Base-by-base conservation (phyloP, 1,140 invertebrate genomes). In the Drosophila rhopaloa region DNA sequence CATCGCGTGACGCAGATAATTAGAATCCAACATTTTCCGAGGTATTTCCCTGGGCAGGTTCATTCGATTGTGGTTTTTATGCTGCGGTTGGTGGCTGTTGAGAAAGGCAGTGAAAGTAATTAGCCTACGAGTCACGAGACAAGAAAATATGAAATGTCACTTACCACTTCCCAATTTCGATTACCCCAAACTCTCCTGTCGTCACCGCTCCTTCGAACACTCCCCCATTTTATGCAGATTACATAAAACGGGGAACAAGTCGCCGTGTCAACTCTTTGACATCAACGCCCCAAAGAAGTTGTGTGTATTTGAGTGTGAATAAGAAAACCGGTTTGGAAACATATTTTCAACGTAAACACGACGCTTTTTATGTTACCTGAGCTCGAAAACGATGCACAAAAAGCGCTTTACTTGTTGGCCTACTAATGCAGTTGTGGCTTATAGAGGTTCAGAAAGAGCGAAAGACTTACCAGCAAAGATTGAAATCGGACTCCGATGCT, bases 61-160 rank as follows among this genome's bases (percentile, higher is more conserved):
- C 27, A 41, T 50, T 43, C 38, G 71, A 50, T 68, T 62, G 75
- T 40, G 61, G 41, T 55, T 53, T 66, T 57, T 50, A 32, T 55
- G 41, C 76, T 77, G 63, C 56, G 66, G 55, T 75, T 50, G 55
- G 40, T 37, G 48, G 51, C 43, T 61, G 59, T 76, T 86, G 74
- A 48, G 79, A 79, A 83, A 83, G 71, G 79, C 67, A 86, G 83
- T 83, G 83, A 86, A 86, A 86, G 83, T 86, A 86, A 86, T 86
- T 83, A 83, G 67, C 13, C 29, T 40, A 56, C 71, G 51, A 83
- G 83, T 88, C 83, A 79, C 79, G 79, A 88, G 83, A 79, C 61
- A 63, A 70, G 70, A 54, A 60, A 76, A 65, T 60, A 73, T 58
- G 56, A 76, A 85, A 76, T 73, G 65, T 79, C 75, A 60, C 74